phyloP scores from a whole-genome alignment of 2,797 vertebrate species.

The Sebastes variabilis region DNA sequence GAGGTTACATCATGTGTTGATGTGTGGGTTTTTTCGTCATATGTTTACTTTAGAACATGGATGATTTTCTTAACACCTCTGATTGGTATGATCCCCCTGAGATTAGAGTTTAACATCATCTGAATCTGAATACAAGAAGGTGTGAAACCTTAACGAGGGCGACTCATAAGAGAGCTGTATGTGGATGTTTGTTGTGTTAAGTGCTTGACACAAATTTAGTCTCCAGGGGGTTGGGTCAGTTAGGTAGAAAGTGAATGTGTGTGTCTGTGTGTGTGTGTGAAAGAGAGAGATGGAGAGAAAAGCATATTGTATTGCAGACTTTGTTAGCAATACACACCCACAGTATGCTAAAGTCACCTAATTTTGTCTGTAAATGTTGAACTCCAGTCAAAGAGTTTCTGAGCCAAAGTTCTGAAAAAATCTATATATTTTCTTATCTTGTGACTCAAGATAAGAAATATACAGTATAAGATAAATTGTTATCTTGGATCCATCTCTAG shows the following conservation, averaged over 20 bases:
- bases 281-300: neutral
- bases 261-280: neutral
- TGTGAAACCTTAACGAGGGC: slow-evolving; percentile 21
- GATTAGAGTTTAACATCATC: neutral
- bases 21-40: neutral
- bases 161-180: neutral
- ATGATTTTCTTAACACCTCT: slow-evolving; percentile 33
- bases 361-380: neutral
- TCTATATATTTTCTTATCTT: no score
- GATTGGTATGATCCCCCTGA: slow-evolving; percentile 28
- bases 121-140: neutral
- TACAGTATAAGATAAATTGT: no score
- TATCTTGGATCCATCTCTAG: no score
- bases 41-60: neutral
- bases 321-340: neutral
- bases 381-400: no score
- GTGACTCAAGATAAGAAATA: no score
- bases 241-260: neutral
- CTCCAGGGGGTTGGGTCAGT: neutral
- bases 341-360: neutral
- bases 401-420: no score
- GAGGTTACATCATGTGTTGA: slow-evolving; percentile 4
- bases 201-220: neutral
- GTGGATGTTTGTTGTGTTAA: slow-evolving; percentile 16
- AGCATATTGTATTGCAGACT: neutral